A percentile compares a stretch with the other conserved stretches of the same genome.
phyloP scores from a whole-genome alignment of 2,888 invertebrate species.

The Drosophila kanekoi region DNA sequence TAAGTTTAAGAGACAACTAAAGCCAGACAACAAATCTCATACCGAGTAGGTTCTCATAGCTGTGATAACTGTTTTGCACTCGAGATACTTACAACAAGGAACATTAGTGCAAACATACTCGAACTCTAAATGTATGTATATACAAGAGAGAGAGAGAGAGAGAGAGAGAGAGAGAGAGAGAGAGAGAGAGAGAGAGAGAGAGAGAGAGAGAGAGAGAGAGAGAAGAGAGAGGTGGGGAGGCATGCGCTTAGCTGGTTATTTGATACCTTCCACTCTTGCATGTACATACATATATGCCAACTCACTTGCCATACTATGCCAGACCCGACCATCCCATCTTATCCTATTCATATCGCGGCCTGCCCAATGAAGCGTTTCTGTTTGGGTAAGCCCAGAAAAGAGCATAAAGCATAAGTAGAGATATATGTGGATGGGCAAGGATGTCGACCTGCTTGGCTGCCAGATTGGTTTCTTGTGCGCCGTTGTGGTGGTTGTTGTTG shows the following conservation, averaged over 20 bases:
- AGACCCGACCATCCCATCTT: constrained; percentile 13
- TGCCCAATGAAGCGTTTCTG: constrained; percentile 58
- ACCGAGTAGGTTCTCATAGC: constrained; percentile 13
- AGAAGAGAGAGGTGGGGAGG: too few relatives aligned
- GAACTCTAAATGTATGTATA: constrained; percentile 3
- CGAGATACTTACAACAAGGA: constrained; percentile 3
- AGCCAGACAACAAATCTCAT: neutral
- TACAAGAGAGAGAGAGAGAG: too few relatives aligned
- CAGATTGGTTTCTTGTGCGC: constrained; percentile 18
- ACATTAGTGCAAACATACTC: neutral
- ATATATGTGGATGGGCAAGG: constrained; percentile 29
- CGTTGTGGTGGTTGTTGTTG: constrained; percentile 20
- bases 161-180: constrained; percentile 1
- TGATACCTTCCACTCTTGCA: constrained; percentile 58
- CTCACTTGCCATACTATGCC: neutral
- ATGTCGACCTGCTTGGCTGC: constrained; percentile 24
- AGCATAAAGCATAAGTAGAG: constrained; percentile 47
- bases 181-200: neutral
- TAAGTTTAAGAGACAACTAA: too few relatives aligned
- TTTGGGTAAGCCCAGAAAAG: constrained; percentile 36
- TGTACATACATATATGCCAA: neutral
- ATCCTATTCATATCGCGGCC: constrained; percentile 28
- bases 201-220: too few relatives aligned
- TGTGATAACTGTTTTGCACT: constrained; percentile 26
- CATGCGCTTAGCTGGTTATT: constrained; percentile 60